These are phyloP conservation scores for Scaeva pyrastri DNA, from an alignment of 2,888 invertebrate genomes.

Conservation along the genomic window DNA sequence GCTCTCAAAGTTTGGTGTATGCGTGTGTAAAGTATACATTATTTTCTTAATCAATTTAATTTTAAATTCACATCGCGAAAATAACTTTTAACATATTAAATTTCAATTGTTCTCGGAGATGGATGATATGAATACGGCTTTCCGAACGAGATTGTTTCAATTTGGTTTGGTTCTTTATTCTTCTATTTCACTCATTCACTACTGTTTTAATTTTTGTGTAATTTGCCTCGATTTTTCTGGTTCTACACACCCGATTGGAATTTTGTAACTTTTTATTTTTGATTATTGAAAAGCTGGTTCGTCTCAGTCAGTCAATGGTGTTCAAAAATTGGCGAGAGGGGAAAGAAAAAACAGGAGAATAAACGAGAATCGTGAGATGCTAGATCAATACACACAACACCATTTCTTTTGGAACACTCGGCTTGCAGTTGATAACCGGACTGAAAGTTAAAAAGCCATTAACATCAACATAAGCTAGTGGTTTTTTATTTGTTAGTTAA, in stretches of 20 bases:
- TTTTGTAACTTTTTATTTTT: constrained; percentile 45
- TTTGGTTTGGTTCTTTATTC: not conserved
- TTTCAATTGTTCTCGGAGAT: constrained; percentile 2
- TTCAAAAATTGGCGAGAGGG: constrained; percentile 34
- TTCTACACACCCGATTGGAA: constrained; percentile 3
- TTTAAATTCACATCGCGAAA: constrained; percentile 42
- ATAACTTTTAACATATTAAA: constrained; percentile 35
- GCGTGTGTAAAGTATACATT: constrained; percentile 1
- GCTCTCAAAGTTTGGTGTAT: not conserved
- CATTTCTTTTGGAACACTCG: constrained; percentile 36
- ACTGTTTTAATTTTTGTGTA: constrained; percentile 2
- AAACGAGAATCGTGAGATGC: constrained; percentile 59
- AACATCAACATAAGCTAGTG: constrained; percentile 39
- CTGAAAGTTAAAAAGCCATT: constrained; percentile 40
- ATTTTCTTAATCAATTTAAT: constrained; percentile 16
- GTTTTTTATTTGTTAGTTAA: not conserved
- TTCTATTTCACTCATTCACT: constrained; percentile 10
- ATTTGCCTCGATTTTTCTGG: constrained; percentile 22
- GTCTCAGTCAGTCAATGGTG: not conserved
- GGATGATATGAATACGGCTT: constrained; percentile 6
- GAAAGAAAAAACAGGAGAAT: constrained; percentile 54
- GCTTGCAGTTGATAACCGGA: constrained; percentile 72
- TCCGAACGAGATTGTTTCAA: not conserved
- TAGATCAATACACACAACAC: constrained; percentile 48
- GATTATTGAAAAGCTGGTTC: constrained; percentile 18